Evolutionary conservation across 2,888 invertebrate species (phyloP), one percentile per base, ranked within the genome.

Genomic region (Eristalis intricaria): DNA sequence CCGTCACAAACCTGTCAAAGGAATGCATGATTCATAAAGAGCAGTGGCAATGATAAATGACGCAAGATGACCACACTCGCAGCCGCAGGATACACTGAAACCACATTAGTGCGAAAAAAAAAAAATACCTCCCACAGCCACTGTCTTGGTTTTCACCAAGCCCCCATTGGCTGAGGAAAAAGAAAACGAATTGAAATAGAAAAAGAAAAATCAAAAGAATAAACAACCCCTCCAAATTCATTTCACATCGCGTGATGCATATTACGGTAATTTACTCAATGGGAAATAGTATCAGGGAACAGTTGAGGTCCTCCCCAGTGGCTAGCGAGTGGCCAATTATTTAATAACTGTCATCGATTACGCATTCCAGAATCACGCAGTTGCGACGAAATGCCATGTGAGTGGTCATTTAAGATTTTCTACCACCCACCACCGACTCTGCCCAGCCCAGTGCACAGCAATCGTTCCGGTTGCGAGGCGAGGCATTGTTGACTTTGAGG

Each of bases 291-390:
- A 19, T 50, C 70, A 65, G 23, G 65, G 70, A 35, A 69, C 70
- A 60, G 63, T 69, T 19, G 71, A 68, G 38, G 26, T 13, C 70
- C 61, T 63, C 75, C 64, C 61, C 63, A 32, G 68, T 22, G 50
- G 74, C 35, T 29, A 74, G 68, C 40, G 73, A 56, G 23, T 56
- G 66, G 63, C 73, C 87, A 87, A 84, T 87, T 87, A 87, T 87
- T 87, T 87, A 87, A 87, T 87, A 87, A 84, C 87, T 87, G 79
- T 87, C 87, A 87, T 87, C 87, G 87, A 87, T 87, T 87, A 87
- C 87, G 84, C 87, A 80, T 87, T 87, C 79, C 75, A 76, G 64
- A 80, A 84, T 79, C 87, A 87, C 76, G 69, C 80, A 80, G 75
- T 79, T 64, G 66, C 80, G 73, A 80, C 80, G 87, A 87, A 87